These are phyloP conservation scores for Bufo bufo DNA, from an alignment of 2,113 vertebrate species.

Conservation along the genomic window DNA sequence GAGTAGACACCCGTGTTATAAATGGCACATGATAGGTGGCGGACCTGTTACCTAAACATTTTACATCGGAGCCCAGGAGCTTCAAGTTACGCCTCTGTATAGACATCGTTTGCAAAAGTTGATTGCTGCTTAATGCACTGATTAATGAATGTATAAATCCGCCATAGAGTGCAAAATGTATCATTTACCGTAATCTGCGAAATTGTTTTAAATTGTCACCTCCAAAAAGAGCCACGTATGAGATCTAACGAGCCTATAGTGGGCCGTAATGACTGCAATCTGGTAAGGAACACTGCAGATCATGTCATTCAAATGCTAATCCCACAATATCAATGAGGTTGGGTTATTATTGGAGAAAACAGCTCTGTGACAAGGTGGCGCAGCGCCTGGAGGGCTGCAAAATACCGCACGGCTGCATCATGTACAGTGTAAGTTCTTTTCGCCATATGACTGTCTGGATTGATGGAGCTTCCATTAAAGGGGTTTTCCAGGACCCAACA, in stretches of 20 bases:
- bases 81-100: not conserved
- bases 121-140: not conserved
- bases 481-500: too few species aligned
- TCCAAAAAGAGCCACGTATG: not conserved
- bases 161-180: not conserved
- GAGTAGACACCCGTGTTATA: too few species aligned
- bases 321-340: not conserved
- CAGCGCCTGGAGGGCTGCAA: not conserved
- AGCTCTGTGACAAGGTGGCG: not conserved
- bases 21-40: too few species aligned
- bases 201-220: slow-evolving; percentile 6
- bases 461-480: too few species aligned
- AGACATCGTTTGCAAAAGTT: not conserved
- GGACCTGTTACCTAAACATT: not conserved
- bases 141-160: not conserved
- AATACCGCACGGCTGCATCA: not conserved
- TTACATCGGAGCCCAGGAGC: not conserved
- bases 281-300: not conserved
- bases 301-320: not conserved
- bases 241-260: not conserved
- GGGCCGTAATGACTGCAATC: not conserved
- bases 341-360: not conserved
- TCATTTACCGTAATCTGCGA: not conserved
- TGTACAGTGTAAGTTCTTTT: too few species aligned
- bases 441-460: too few species aligned